Conservation (phyloP, 1,140 invertebrate genomes). For the Drosophila simulans region DNA sequence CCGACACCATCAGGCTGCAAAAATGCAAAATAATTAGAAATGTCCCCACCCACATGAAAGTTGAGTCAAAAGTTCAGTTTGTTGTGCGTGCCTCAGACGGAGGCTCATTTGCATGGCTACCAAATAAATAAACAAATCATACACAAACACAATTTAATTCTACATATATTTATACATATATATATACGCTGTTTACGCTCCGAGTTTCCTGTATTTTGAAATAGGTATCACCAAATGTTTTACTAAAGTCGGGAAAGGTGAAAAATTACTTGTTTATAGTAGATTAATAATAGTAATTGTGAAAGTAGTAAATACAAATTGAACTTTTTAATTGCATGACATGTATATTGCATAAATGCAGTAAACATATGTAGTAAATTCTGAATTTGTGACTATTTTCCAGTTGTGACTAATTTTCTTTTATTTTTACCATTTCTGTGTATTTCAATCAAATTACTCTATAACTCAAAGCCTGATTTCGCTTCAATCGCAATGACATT, state of each 20-base stretch:
- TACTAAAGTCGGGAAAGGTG: too few species aligned
- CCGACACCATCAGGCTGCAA: background rate
- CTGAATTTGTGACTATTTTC: conserved; percentile 2
- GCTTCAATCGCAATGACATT: conserved; percentile 1
- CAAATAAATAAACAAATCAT: conserved; percentile 34
- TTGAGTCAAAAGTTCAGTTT: conserved; percentile 20
- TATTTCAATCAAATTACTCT: background rate
- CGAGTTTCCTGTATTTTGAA: background rate
- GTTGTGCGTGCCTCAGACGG: conserved; percentile 17
- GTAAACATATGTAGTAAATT: conserved; percentile 14
- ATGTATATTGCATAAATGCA: background rate
- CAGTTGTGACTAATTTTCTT: background rate
- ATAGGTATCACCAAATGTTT: background rate
- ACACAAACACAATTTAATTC: background rate
- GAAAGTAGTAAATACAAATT: too few species aligned
- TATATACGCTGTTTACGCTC: background rate
- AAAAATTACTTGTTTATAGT: too few species aligned
- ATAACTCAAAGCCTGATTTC: background rate
- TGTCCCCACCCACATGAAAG: conserved; percentile 4
- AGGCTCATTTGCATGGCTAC: conserved; percentile 26
- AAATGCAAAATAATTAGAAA: conserved; percentile 69
- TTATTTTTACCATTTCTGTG: background rate
- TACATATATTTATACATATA: background rate
- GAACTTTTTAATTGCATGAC: background rate
- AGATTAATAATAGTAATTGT: too few species aligned